A percentile compares a stretch with the other conserved stretches of the same genome.
Evolutionary conservation across 2,797 vertebrate genomes (phyloP).

Genomic region (Halcyon smyrnensis): DNA sequence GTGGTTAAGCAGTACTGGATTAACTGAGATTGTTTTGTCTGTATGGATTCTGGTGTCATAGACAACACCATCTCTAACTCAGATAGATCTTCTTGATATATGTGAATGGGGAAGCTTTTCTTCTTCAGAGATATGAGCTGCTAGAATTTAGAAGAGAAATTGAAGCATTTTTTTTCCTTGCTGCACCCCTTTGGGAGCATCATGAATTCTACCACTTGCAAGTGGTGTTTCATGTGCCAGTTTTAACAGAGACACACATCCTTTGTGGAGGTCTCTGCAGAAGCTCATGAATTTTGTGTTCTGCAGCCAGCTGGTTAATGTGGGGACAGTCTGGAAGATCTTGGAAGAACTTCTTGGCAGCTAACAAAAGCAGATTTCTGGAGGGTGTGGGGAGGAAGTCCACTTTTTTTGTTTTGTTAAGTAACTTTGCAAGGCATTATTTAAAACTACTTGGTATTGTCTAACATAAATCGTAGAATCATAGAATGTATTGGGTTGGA

Average conservation of each 20-base stretch:
- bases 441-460: conserved; percentile 57
- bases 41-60: neutral
- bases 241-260: conserved; percentile 11
- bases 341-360: conserved; percentile 50
- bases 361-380: neutral
- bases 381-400: conserved; percentile 15
- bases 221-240: conserved; percentile 3
- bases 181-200: neutral
- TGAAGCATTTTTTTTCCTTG: neutral
- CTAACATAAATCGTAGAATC: conserved; percentile 24
- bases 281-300: neutral
- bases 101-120: neutral
- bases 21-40: neutral
- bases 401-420: conserved; percentile 33
- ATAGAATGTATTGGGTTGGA: too few species aligned
- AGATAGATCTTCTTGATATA: neutral
- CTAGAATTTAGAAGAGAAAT: neutral
- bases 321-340: conserved; percentile 9
- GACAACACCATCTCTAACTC: neutral
- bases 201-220: conserved; percentile 49
- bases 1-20: neutral
- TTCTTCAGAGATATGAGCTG: neutral
- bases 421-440: conserved; percentile 56
- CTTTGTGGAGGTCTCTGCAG: conserved; percentile 9
- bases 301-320: conserved; percentile 35